Evolutionary conservation across 2,888 invertebrate genomes (phyloP).

Genomic region (Drosophila paranaensis): DNA sequence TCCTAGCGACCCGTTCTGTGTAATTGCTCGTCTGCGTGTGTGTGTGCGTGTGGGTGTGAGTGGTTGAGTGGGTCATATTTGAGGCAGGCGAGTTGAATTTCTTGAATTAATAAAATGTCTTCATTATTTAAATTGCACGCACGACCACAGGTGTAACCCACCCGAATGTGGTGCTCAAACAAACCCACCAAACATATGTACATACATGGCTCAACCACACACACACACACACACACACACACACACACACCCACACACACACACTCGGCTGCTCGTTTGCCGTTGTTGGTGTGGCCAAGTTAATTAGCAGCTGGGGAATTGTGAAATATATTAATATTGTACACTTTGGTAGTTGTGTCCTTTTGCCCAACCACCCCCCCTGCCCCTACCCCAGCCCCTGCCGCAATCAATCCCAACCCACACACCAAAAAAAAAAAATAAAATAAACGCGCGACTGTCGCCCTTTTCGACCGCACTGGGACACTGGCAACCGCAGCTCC

Average conservation of each 20-base stretch:
- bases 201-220: conserved; percentile 13
- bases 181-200: conserved; percentile 37
- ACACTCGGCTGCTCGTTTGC: conserved; percentile 20
- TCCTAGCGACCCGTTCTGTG: conserved; percentile 63
- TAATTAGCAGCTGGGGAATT: conserved; percentile 81
- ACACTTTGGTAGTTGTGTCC: conserved; percentile 60
- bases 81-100: conserved; percentile 72
- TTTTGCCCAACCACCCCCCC: background rate
- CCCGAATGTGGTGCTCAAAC: conserved; percentile 49
- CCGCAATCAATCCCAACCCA: background rate
- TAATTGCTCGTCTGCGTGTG: conserved; percentile 53
- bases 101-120: conserved; percentile 81
- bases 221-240: conserved; percentile 23
- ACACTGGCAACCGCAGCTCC: conserved; percentile 34
- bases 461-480: conserved; percentile 60
- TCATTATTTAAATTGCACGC: conserved; percentile 81
- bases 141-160: conserved; percentile 67
- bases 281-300: conserved; percentile 54
- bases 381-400: background rate
- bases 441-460: conserved; percentile 39
- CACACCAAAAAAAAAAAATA: conserved; percentile 21
- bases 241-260: conserved; percentile 12
- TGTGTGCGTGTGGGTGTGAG: conserved; percentile 18
- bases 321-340: conserved; percentile 80
- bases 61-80: conserved; percentile 39